A percentile compares a stretch with the other conserved stretches of the same genome.
Conservation (phyloP, 2,888 invertebrate genomes). For the Heteromurus nitidus region DNA sequence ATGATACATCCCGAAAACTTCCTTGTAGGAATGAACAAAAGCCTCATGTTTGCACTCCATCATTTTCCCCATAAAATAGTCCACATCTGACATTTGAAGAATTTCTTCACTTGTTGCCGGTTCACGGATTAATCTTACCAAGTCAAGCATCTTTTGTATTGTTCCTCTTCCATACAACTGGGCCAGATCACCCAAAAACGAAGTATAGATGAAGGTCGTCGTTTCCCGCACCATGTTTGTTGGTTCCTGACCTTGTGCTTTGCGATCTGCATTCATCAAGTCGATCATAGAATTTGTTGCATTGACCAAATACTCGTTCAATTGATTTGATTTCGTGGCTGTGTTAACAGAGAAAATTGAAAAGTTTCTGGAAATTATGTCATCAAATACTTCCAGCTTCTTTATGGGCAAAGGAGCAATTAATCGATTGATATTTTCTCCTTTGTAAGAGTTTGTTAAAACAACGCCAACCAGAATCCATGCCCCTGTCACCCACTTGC, state of each 20-base stretch:
- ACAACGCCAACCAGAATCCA: conserved; percentile 10
- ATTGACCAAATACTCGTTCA: neutral
- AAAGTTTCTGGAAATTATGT: neutral
- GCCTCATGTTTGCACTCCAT: neutral
- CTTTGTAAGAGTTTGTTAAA: neutral
- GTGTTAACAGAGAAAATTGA: no score
- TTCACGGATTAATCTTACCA: neutral
- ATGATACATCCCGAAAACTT: neutral
- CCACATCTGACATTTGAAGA: neutral
- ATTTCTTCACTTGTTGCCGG: neutral
- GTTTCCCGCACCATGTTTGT: no score
- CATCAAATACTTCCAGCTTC: neutral
- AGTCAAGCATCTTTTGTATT: neutral
- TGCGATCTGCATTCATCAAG: neutral
- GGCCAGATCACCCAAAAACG: no score
- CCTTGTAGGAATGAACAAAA: neutral
- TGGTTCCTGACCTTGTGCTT: neutral
- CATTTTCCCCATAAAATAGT: neutral
- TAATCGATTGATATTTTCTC: conserved; percentile 1
- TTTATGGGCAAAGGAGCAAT: neutral
- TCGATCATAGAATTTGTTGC: neutral
- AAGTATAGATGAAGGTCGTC: no score
- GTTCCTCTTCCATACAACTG: no score
- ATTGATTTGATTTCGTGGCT: no score
- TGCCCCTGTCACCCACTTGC: neutral